Evolutionary conservation across 2,113 vertebrate genomes (phyloP).

Genomic region (Glareola pratincola): DNA sequence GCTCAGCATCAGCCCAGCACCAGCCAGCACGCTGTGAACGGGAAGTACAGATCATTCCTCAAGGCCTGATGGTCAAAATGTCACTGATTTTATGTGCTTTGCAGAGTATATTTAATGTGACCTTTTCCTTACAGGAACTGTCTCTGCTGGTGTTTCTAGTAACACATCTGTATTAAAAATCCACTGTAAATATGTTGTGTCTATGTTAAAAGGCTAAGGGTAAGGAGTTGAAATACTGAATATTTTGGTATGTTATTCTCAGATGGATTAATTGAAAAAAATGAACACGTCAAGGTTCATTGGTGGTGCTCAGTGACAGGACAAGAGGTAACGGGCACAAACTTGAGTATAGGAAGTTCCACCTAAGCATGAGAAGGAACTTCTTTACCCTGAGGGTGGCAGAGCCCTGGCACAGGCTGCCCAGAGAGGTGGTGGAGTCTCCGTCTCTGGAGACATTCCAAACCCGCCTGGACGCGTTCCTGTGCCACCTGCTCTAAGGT

Average conservation of each 20-base stretch:
- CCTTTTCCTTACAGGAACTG: not conserved
- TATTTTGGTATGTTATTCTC: not conserved
- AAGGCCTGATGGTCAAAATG: constrained; percentile 43
- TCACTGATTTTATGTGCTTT: constrained; percentile 33
- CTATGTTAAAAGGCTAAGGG: not conserved
- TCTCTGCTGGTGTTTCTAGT: not conserved
- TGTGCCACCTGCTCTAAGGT: too few species aligned
- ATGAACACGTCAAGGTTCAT: not conserved
- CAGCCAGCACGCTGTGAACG: accelerated
- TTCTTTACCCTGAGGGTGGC: too few species aligned
- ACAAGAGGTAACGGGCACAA: too few species aligned
- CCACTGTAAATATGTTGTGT: not conserved
- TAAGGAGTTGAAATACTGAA: not conserved
- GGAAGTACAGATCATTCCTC: constrained; percentile 25
- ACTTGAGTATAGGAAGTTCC: too few species aligned
- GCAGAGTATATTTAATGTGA: not conserved
- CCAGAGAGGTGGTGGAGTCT: too few species aligned
- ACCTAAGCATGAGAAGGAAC: too few species aligned
- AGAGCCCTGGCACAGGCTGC: too few species aligned
- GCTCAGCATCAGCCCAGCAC: constrained; percentile 37
- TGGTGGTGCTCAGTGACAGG: too few species aligned
- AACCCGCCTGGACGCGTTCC: too few species aligned
- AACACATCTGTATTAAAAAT: not conserved
- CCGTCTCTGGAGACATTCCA: too few species aligned
- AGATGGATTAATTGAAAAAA: not conserved